Base-by-base conservation (phyloP, 2,888 invertebrate species). In the Ariolimax columbianus region DNA sequence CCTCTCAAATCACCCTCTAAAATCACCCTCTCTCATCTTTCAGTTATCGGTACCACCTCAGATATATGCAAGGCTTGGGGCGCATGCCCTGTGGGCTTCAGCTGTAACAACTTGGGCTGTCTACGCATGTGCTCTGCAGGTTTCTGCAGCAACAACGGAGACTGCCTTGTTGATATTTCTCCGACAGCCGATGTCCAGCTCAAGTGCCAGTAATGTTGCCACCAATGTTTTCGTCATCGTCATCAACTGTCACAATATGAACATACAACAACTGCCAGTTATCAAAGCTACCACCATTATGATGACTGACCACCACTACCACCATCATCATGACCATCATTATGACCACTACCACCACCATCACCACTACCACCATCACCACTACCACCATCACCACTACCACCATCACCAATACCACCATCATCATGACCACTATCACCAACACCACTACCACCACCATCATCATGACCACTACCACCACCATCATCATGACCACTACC, bases 41-140 rank as follows among this genome's bases (percentile, higher is more conserved):
- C 59, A 77, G 77, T 77, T 77, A 3, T 59, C 23, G 0, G 51
- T 26, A 77, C 36, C 59, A 38, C 77, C 1, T 7, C 7, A 26
- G 59, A 77, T 30, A 59, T 77, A 9, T 77, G 77, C 38, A 11
- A 36, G 26, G 77, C 77, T 3, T 17, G 36, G 36, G 17, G 59
- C 26, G 77, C 38, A 23, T 77, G 77, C 26, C 36, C 36, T 55
- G 19, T 59, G 19, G 77, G 77, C 38, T 77, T 26, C 77, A 23
- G 19, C 6, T 77, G 77, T n/a, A 59, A 77, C 38, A n/a, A 4
- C 9, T 23, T 36, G 17, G 77, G 77, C 6, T 77, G 77, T 59
- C 51, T 19, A 19, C 55, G 26, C 59, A 36, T 55, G 38, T 77
- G 77, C 38, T 26, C 7, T 7, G 6, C 30, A 9, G 26, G 36